phyloP scores from a whole-genome alignment of 53 echinoderm and acorn worm species.

The Echinometra lucunter region DNA sequence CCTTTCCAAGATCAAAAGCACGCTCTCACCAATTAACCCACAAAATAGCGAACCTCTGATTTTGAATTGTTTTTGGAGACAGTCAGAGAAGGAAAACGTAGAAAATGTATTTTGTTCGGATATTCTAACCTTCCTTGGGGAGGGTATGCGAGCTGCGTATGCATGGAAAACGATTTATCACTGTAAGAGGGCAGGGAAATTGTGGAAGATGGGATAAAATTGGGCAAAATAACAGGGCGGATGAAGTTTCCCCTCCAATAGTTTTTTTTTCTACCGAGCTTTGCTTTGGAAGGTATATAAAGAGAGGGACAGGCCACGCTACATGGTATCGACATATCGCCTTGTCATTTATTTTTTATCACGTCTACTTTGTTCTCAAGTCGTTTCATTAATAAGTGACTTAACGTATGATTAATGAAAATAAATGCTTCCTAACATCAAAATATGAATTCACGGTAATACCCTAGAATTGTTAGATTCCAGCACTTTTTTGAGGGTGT shows the following conservation, averaged over 20 bases:
- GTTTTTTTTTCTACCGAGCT: neutral
- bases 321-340: neutral
- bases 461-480: too few relatives aligned
- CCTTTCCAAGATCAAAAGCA: neutral
- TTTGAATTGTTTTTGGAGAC: constrained; percentile 2
- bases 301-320: neutral
- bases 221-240: constrained; percentile 11
- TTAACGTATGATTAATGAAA: too few relatives aligned
- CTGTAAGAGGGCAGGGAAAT: constrained; percentile 4
- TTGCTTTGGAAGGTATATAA: too few relatives aligned
- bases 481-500: too few relatives aligned
- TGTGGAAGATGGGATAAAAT: constrained; percentile 28
- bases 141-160: neutral
- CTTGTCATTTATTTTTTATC: too few relatives aligned
- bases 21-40: constrained; percentile 52
- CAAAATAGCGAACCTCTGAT: neutral
- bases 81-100: neutral
- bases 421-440: too few relatives aligned
- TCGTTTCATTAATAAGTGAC: too few relatives aligned
- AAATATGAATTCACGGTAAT: too few relatives aligned
- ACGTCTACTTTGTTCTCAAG: neutral
- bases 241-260: constrained; percentile 34
- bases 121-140: constrained; percentile 36
- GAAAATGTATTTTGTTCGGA: constrained; percentile 22
- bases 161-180: constrained; percentile 61